Conservation (phyloP, 2,797 vertebrate genomes). For the Loris lydekkerianus region DNA sequence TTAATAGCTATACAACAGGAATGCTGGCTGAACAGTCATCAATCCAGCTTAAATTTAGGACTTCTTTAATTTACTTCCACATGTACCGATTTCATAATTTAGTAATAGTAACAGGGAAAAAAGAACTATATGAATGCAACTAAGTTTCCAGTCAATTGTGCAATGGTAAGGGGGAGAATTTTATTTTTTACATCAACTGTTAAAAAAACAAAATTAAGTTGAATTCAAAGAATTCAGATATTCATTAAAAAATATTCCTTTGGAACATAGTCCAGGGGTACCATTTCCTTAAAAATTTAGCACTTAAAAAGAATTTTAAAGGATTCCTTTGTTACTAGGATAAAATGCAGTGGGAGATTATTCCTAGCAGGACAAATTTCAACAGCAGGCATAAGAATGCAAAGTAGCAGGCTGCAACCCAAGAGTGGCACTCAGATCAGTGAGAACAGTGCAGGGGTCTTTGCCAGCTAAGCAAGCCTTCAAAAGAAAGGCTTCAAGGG, state of each 20-base stretch:
- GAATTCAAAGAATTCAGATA: conserved; percentile 43
- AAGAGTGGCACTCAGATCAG: fast-evolving
- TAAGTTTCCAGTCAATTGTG: conserved; percentile 58
- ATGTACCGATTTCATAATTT: conserved; percentile 42
- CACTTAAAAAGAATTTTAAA: conserved; percentile 39
- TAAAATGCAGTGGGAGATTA: not conserved
- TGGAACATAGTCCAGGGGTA: not conserved
- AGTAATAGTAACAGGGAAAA: conserved; percentile 37
- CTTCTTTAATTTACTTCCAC: conserved; percentile 40
- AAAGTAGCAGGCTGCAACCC: not conserved
- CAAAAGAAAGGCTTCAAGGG: not conserved
- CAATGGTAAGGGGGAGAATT: not conserved
- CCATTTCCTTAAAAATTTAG: not conserved
- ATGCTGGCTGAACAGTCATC: conserved; percentile 55
- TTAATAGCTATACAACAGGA: conserved; percentile 67
- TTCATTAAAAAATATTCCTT: not conserved
- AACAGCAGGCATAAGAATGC: not conserved
- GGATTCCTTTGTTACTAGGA: not conserved
- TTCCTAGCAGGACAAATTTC: not conserved
- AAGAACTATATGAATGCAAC: conserved; percentile 21
- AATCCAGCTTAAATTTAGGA: conserved; percentile 46
- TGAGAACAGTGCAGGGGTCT: fast-evolving
- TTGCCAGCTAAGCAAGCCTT: not conserved
- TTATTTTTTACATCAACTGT: not conserved
- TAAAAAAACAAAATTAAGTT: conserved; percentile 23